These are phyloP conservation scores for Choristoneura fumiferana DNA, from an alignment of 1,140 invertebrate species.

Conservation along the genomic window DNA sequence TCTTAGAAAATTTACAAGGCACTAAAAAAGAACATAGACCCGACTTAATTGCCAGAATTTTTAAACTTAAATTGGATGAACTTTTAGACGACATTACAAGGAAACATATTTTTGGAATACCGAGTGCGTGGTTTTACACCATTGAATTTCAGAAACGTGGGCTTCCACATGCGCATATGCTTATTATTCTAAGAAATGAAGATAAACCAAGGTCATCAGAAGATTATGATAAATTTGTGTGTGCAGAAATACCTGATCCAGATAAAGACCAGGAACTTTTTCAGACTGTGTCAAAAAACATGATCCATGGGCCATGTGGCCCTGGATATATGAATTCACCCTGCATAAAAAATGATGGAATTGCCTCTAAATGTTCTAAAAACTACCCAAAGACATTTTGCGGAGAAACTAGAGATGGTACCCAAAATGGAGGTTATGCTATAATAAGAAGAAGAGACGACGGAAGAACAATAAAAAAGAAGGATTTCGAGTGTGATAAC, in stretches of 20 bases:
- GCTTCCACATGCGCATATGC: constrained; percentile 34
- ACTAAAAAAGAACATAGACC: constrained; percentile 26
- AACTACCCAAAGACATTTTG: constrained; percentile 33
- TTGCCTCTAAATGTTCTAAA: constrained; percentile 31
- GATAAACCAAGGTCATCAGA: constrained; percentile 33
- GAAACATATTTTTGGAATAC: constrained; percentile 38
- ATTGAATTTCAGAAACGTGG: constrained; percentile 41
- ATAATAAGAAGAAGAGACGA: constrained; percentile 18
- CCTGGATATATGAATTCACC: constrained; percentile 32
- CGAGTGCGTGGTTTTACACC: constrained; percentile 34
- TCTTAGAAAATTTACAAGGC: constrained; percentile 28
- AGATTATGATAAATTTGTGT: constrained; percentile 61
- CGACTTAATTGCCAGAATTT: constrained; percentile 26
- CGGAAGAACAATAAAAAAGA: constrained; percentile 16
- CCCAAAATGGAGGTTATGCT: background rate
- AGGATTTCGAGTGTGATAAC: constrained; percentile 22
- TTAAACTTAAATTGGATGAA: constrained; percentile 25
- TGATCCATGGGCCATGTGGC: constrained; percentile 63
- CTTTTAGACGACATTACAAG: constrained; percentile 24
- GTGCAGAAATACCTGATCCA: constrained; percentile 70
- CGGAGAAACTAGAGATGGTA: background rate
- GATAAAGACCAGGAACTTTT: constrained; percentile 47
- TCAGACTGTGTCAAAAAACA: constrained; percentile 51
- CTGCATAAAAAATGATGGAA: constrained; percentile 29
- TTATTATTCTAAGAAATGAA: constrained; percentile 41